Conservation (phyloP, 1,140 invertebrate genomes). For the Ectropis grisescens region DNA sequence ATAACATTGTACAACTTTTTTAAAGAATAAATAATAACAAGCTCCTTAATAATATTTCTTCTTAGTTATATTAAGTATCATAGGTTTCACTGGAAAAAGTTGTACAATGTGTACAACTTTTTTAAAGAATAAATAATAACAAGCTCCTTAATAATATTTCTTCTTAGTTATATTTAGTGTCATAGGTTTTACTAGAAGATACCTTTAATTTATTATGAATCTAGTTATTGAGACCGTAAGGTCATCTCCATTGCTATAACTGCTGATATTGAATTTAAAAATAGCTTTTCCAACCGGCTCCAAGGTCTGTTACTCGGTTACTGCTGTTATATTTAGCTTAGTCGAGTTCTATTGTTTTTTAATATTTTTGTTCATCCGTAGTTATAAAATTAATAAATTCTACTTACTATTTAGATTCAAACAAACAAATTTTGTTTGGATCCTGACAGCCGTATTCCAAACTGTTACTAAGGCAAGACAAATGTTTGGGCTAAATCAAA, state of each 20-base stretch:
- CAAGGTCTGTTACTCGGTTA: slow-evolving; percentile 9
- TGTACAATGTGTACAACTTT: slow-evolving; percentile 1
- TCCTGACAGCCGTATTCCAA: too few species aligned
- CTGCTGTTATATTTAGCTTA: slow-evolving; percentile 13
- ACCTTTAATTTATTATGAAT: slow-evolving; percentile 4
- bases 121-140: background rate
- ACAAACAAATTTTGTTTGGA: too few species aligned
- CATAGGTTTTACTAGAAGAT: too few species aligned
- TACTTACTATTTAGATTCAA: too few species aligned
- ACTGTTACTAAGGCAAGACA: too few species aligned
- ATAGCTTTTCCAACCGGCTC: slow-evolving; percentile 10
- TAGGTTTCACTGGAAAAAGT: background rate
- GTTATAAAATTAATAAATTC: too few species aligned
- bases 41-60: background rate
- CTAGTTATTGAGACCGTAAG: slow-evolving; percentile 8
- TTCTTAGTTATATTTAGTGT: background rate
- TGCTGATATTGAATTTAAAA: slow-evolving; percentile 17
- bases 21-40: background rate
- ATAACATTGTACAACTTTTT: slow-evolving; percentile 1
- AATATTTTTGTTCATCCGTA: too few species aligned
- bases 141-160: background rate
- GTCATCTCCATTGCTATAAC: slow-evolving; percentile 12
- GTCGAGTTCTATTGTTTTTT: too few species aligned
- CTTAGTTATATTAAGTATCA: background rate
- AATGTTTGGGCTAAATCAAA: too few species aligned